phyloP scores from a whole-genome alignment of 1,140 invertebrate genomes.

The Anthonomus grandis region DNA sequence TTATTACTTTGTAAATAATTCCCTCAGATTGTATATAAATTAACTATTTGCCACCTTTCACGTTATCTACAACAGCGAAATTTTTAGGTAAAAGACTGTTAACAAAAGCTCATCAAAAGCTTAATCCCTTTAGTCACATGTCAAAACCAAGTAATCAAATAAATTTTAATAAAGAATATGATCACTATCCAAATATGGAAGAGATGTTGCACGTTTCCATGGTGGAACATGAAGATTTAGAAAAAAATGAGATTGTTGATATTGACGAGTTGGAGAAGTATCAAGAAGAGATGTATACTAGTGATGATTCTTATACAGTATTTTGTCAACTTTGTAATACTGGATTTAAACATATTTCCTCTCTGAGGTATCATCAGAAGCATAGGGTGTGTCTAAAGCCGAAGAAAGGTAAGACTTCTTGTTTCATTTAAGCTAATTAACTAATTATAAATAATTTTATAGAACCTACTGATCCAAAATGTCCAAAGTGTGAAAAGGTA shows the following conservation, averaged over 20 bases:
- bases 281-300: not conserved
- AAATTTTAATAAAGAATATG: not conserved
- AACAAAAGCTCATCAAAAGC: no score
- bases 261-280: not conserved
- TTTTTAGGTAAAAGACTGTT: no score
- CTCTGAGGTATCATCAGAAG: conserved; percentile 12
- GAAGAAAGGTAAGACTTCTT: not conserved
- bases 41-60: no score
- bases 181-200: conserved; percentile 5
- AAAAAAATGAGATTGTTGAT: not conserved
- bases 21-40: no score
- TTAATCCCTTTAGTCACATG: no score
- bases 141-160: no score
- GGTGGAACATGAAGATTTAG: not conserved
- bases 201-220: conserved; percentile 1
- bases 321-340: conserved; percentile 13
- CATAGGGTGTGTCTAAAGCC: conserved; percentile 9
- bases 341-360: conserved; percentile 6
- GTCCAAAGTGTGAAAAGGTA: conserved; percentile 4
- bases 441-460: not conserved
- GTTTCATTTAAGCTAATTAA: not conserved
- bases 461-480: not conserved
- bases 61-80: no score
- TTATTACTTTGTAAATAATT: no score
- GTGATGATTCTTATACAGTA: not conserved